Conservation (phyloP, 53 echinoderm and acorn worm genomes). For the Luidia sarsii region DNA sequence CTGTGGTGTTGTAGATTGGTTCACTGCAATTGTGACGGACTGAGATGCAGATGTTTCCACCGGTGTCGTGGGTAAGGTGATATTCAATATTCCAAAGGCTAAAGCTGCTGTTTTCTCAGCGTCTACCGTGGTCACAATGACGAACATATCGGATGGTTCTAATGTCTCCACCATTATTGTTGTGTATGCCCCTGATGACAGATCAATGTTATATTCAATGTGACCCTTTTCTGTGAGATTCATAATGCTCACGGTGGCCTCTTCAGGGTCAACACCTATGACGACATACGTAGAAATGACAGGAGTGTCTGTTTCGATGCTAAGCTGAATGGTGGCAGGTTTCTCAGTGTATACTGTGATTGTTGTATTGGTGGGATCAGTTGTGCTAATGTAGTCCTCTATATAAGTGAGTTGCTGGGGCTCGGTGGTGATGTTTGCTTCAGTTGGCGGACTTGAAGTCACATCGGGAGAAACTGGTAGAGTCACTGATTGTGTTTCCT, state of each 20-base stretch:
- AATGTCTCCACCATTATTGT: not conserved
- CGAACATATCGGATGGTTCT: constrained; percentile 2
- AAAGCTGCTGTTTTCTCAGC: constrained; percentile 32
- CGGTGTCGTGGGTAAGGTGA: not conserved
- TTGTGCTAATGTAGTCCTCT: constrained; percentile 28
- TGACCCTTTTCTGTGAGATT: not conserved
- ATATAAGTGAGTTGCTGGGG: constrained; percentile 19
- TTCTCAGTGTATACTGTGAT: not conserved
- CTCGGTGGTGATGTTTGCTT: constrained; percentile 5
- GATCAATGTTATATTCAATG: not conserved
- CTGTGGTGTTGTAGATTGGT: not conserved
- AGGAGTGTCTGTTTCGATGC: not conserved
- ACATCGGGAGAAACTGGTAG: too few species aligned
- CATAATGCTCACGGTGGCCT: not conserved
- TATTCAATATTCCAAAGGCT: not conserved
- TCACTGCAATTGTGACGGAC: not conserved
- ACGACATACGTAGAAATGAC: not conserved
- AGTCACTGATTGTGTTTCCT: too few species aligned
- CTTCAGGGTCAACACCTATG: not conserved
- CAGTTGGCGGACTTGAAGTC: not conserved
- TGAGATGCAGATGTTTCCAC: not conserved
- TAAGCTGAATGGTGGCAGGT: constrained; percentile 4
- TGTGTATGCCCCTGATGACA: constrained; percentile 9
- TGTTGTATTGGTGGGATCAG: constrained; percentile 16
- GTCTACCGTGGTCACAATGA: constrained; percentile 15